Evolutionary conservation across 2,888 invertebrate genomes (phyloP).

Genomic region (Aleiodes leptofemur): DNA sequence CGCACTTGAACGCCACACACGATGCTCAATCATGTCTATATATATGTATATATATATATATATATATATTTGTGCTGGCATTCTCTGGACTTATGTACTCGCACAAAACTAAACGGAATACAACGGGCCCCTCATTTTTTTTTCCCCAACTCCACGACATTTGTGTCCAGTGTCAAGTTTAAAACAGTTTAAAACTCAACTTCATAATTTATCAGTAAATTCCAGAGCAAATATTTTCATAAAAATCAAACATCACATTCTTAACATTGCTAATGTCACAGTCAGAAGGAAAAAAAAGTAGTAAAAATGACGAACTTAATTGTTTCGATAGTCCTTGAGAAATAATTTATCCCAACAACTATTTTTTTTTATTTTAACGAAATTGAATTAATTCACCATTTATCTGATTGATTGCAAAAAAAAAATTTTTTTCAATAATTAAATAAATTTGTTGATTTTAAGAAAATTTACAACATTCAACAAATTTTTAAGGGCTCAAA

Average conservation of each 20-base stretch:
- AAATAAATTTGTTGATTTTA: too few species aligned
- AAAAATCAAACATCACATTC: conserved; percentile 7
- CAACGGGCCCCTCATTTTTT: not conserved
- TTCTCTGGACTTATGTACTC: conserved; percentile 12
- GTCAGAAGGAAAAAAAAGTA: too few species aligned
- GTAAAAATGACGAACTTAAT: too few species aligned
- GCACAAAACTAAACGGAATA: conserved; percentile 35
- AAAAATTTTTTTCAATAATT: too few species aligned
- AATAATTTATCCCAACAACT: too few species aligned
- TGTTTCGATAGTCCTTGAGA: too few species aligned
- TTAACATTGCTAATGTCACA: too few species aligned
- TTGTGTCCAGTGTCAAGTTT: conserved; percentile 48
- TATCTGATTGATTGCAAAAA: too few species aligned
- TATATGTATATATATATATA: conserved; percentile 6
- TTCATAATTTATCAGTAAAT: conserved; percentile 12
- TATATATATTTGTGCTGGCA: conserved; percentile 1
- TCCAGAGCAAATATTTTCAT: conserved; percentile 2
- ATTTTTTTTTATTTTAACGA: too few species aligned
- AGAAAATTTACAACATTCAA: too few species aligned
- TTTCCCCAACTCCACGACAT: conserved; percentile 24
- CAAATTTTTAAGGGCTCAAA: too few species aligned
- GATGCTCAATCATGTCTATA: conserved; percentile 15
- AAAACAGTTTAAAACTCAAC: conserved; percentile 20
- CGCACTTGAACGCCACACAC: conserved; percentile 30
- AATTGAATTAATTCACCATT: too few species aligned